Percentiles rank a stretch among this genome's conserved stretches.
These are phyloP conservation scores for Caenorhabditis brenneri DNA, from an alignment of 1,140 invertebrate genomes.

Conservation along the genomic window DNA sequence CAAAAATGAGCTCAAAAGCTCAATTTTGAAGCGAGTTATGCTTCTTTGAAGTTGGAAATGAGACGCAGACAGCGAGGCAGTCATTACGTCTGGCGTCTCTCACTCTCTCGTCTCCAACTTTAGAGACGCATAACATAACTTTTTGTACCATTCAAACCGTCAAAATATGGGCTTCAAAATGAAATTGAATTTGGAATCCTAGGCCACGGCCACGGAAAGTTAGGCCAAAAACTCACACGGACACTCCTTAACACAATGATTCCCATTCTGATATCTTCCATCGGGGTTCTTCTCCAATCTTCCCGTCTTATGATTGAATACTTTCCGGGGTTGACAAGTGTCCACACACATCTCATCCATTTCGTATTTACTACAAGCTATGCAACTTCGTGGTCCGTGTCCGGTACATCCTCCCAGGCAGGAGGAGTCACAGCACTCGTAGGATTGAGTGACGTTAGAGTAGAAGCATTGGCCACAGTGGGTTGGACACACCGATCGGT, in stretches of 20 bases:
- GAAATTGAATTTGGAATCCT: too few species aligned
- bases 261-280: slow-evolving; percentile 30
- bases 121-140: too few species aligned
- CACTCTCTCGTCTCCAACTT: too few species aligned
- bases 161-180: too few species aligned
- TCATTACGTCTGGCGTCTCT: too few species aligned
- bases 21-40: too few species aligned
- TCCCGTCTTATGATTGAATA: slow-evolving; percentile 23
- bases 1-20: too few species aligned
- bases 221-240: neutral
- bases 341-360: slow-evolving; percentile 8
- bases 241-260: slow-evolving; percentile 36
- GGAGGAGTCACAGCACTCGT: slow-evolving; percentile 1
- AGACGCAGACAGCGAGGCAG: too few species aligned
- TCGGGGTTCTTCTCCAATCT: neutral
- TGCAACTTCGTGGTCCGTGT: neutral
- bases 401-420: neutral
- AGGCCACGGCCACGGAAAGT: too few species aligned
- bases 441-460: neutral
- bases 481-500: neutral
- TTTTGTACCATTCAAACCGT: too few species aligned
- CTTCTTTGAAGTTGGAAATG: too few species aligned
- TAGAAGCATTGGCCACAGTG: neutral
- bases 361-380: slow-evolving; percentile 21
- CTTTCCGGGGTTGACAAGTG: neutral